These are phyloP conservation scores for Sebastes umbrosus DNA, from an alignment of 2,797 vertebrate species.

Conservation along the genomic window DNA sequence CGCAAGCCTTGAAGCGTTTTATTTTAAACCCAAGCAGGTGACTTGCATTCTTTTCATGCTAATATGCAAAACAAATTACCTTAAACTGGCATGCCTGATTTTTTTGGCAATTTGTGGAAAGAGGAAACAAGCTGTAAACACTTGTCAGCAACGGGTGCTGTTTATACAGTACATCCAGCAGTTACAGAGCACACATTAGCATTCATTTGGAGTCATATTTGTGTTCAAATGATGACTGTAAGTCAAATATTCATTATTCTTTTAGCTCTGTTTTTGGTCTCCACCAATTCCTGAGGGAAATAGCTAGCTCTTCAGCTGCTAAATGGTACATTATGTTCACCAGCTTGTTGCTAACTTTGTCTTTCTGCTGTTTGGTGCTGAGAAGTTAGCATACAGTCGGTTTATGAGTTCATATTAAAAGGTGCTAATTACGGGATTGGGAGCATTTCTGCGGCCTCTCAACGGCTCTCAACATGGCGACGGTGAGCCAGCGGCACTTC, in stretches of 20 bases:
- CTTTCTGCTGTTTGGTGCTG: neutral
- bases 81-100: neutral
- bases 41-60: neutral
- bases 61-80: neutral
- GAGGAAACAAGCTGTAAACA: neutral
- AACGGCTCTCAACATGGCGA: no score
- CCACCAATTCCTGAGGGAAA: no score
- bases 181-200: neutral
- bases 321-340: no score
- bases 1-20: neutral
- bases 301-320: no score
- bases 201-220: neutral
- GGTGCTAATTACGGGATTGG: no score
- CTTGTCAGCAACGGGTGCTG: neutral
- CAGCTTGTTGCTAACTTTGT: neutral
- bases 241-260: neutral
- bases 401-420: neutral
- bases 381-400: neutral
- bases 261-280: neutral
- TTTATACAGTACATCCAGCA: neutral
- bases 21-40: neutral
- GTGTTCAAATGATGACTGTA: neutral
- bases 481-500: no score
- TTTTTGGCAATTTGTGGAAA: neutral
- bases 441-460: no score